Evolutionary conservation across 1,140 invertebrate genomes (phyloP).

Genomic region (Drosophila aff.): DNA sequence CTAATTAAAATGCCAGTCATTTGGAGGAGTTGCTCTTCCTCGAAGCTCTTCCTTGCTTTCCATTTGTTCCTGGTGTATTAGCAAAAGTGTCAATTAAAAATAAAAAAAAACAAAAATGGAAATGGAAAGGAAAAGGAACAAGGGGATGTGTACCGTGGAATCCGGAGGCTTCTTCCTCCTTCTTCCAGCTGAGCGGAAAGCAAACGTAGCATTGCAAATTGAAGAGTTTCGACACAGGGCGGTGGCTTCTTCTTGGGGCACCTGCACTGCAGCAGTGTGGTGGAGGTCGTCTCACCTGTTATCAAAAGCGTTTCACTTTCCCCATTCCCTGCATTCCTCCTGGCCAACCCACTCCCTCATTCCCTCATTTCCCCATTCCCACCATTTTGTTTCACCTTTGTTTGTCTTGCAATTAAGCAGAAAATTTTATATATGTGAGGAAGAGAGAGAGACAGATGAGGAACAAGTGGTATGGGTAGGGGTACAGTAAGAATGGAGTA

Average conservation of each 20-base stretch:
- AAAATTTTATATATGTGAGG: slow-evolving; percentile 30
- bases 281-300: slow-evolving; percentile 25
- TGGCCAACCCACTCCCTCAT: not conserved
- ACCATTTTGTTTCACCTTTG: slow-evolving; percentile 4
- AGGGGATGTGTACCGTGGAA: not conserved
- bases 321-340: not conserved
- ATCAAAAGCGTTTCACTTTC: slow-evolving; percentile 30
- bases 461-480: slow-evolving; percentile 3
- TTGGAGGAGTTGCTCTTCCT: slow-evolving; percentile 18
- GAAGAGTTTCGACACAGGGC: slow-evolving; percentile 41
- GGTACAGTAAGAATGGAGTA: not conserved
- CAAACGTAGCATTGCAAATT: slow-evolving; percentile 73
- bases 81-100: slow-evolving; percentile 82
- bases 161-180: slow-evolving; percentile 15
- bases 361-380: too few relatives aligned
- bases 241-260: not conserved
- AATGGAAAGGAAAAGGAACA: not conserved
- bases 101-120: not conserved
- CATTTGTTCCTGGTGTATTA: slow-evolving; percentile 51
- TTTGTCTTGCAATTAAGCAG: slow-evolving; percentile 56
- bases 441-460: not conserved
- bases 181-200: slow-evolving; percentile 69
- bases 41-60: not conserved
- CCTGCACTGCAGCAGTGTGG: slow-evolving; percentile 36
- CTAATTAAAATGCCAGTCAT: slow-evolving; percentile 84